phyloP scores from a whole-genome alignment of 2,113 vertebrate genomes.

The Syngnathus floridae region DNA sequence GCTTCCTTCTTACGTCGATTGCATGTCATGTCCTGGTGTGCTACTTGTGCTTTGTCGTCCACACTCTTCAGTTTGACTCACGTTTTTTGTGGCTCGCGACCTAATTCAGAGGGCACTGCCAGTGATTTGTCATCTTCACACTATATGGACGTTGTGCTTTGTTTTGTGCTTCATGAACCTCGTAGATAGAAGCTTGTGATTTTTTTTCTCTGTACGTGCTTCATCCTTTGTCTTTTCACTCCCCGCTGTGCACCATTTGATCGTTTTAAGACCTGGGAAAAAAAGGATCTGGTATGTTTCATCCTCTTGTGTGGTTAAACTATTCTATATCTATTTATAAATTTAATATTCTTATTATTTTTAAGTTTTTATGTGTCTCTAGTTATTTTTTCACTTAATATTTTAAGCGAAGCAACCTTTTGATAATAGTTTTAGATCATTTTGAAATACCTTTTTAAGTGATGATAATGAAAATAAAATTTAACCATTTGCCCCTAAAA shows the following conservation, averaged over 20 bases:
- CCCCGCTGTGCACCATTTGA: background rate
- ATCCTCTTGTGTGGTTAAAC: background rate
- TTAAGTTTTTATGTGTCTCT: no score
- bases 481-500: no score
- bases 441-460: background rate
- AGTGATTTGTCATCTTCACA: background rate
- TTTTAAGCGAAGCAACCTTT: background rate
- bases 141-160: background rate
- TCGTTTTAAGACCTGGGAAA: background rate
- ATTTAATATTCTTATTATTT: background rate
- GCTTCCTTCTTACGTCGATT: conserved; percentile 56
- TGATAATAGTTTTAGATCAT: background rate
- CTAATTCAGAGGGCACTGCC: background rate
- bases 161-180: background rate
- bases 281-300: background rate
- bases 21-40: conserved; percentile 34
- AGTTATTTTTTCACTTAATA: background rate
- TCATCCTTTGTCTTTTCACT: background rate
- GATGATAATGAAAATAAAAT: no score
- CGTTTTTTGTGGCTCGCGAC: background rate
- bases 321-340: background rate
- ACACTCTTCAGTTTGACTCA: background rate
- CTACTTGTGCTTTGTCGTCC: conserved; percentile 30
- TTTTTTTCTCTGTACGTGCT: background rate
- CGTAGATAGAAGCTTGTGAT: background rate